Conservation (phyloP, 2,797 vertebrate genomes). For the Urocyon cinereoargenteus region DNA sequence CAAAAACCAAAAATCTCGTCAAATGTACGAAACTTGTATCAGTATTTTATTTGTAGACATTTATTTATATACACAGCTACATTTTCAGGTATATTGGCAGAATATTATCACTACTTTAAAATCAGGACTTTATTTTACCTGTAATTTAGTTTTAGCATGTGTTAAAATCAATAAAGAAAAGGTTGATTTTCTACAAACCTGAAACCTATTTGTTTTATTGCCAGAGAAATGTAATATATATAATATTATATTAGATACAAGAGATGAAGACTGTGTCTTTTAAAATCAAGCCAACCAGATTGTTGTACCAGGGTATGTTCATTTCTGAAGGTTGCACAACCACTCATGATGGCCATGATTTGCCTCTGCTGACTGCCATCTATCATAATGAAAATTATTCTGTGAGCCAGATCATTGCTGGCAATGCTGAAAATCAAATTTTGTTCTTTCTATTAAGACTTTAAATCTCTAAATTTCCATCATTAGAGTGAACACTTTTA, state of each 20-base stretch:
- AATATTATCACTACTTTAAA: neutral
- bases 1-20: neutral
- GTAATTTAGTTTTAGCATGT: slow-evolving; percentile 4
- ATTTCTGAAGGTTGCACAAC: neutral
- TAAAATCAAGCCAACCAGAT: neutral
- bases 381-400: neutral
- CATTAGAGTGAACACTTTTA: neutral
- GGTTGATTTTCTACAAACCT: neutral
- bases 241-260: neutral
- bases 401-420: neutral
- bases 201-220: neutral
- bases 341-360: accelerated
- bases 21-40: neutral
- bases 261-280: neutral
- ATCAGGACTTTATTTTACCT: neutral
- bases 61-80: neutral
- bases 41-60: neutral
- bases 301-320: neutral
- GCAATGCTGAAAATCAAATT: neutral
- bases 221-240: neutral
- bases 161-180: neutral
- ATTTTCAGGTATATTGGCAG: neutral
- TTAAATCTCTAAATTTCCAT: neutral
- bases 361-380: neutral
- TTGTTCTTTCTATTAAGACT: neutral